Evolutionary conservation across 2,113 vertebrate species (phyloP).

Genomic region (Brienomyrus brachyistius): DNA sequence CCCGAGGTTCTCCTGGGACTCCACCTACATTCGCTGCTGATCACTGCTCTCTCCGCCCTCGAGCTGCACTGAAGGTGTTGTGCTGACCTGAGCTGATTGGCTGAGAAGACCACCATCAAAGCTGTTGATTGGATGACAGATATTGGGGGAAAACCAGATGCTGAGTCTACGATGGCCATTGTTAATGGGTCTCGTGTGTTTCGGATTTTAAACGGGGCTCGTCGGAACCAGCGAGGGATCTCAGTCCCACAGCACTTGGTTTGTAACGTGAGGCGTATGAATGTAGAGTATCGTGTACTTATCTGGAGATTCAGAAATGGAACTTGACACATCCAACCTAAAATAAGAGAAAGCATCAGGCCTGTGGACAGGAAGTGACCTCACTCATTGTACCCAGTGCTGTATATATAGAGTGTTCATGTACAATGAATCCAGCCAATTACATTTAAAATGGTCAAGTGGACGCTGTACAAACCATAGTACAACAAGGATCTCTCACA

Average conservation of each 20-base stretch:
- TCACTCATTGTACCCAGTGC: constrained; percentile 36
- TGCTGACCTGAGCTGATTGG: constrained; percentile 31
- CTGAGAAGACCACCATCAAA: background rate
- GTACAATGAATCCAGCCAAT: constrained; percentile 46
- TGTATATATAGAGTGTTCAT: constrained; percentile 51
- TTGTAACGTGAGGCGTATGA: constrained; percentile 92
- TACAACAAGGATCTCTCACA: constrained; percentile 49
- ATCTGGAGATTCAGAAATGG: constrained; percentile 41
- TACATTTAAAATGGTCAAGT: constrained; percentile 27
- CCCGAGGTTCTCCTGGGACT: background rate
- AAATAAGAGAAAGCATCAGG: constrained; percentile 35
- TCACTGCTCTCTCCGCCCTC: background rate
- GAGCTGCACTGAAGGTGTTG: background rate
- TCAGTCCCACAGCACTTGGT: constrained; percentile 67
- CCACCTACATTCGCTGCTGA: background rate
- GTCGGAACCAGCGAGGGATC: constrained; percentile 37
- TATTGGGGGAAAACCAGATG: background rate
- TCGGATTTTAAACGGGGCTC: background rate
- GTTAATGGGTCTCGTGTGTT: background rate
- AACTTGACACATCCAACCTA: constrained; percentile 30
- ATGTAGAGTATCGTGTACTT: constrained; percentile 76
- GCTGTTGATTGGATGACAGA: background rate
- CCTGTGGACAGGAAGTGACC: constrained; percentile 19
- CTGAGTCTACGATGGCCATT: background rate
- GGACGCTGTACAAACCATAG: background rate